Conservation (phyloP, 2,113 vertebrate genomes). For the Spilogale gracilis region DNA sequence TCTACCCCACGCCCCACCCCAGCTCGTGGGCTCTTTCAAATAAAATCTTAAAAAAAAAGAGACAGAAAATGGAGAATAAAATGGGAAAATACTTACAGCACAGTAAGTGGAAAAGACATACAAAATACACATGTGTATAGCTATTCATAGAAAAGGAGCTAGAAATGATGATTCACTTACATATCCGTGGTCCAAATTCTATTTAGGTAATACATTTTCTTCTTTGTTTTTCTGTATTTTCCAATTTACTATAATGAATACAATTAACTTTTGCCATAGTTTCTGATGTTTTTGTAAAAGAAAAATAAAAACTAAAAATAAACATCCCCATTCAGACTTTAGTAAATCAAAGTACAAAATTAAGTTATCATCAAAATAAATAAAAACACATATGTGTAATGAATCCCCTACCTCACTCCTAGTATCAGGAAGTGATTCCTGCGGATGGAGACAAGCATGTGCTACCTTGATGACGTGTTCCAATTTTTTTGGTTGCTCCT, state of each 20-base stretch:
- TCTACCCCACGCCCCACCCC: background rate
- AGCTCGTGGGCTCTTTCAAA: background rate
- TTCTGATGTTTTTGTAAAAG: conserved; percentile 15
- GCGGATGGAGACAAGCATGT: conserved; percentile 95
- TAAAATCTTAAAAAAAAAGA: background rate
- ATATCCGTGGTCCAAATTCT: background rate
- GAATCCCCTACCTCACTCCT: conserved; percentile 93
- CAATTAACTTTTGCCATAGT: conserved; percentile 29
- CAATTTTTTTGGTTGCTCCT: conserved; percentile 97
- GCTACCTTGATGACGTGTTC: conserved; percentile 98
- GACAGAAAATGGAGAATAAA: background rate
- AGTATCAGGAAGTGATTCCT: conserved; percentile 94
- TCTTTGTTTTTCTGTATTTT: conserved; percentile 46
- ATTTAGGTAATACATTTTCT: background rate
- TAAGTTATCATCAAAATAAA: conserved; percentile 39
- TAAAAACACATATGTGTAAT: background rate
- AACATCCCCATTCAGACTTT: background rate
- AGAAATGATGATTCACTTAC: conserved; percentile 10
- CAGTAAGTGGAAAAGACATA: background rate
- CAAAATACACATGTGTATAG: background rate
- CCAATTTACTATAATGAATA: conserved; percentile 39
- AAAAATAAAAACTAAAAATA: conserved; percentile 28
- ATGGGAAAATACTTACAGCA: background rate
- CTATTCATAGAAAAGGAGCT: conserved; percentile 20
- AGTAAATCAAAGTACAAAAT: conserved; percentile 61